Evolutionary conservation across 2,888 invertebrate genomes (phyloP), one percentile per base, ranked within the genome.

Genomic region (Zygogramma bicolorata): DNA sequence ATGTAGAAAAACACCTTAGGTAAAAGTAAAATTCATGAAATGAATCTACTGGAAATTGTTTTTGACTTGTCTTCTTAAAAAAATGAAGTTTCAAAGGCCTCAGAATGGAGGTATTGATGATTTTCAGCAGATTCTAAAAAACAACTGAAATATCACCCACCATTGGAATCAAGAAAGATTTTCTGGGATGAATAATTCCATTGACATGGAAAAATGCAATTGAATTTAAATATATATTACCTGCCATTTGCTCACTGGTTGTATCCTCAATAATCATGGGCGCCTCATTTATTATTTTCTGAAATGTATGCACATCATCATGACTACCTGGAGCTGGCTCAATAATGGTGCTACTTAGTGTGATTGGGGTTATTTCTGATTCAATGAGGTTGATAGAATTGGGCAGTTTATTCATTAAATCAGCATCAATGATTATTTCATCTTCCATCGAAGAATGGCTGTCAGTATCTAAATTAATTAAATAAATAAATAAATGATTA

Each of bases 181-280:
- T 49, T 49, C 49, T 49, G 18, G 22, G 18, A 49, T 13, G 18
- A 49, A 49, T 15, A 49, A 18, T 15, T 49, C 18, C 49, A 15
- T 49, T 49, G 49, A 15, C 49, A 15, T 49, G 49, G 22, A 18
- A 49, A 49, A 5, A 29, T 29, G 29, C 7, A 29, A 29, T 29
- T 29, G 7, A 29, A 29, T 29, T 53, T n/a, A 18, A 18, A 53
- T 3, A 57, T 57, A 25, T 10, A 57, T 57, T 57, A 61, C 61
- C 61, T 61, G 40, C 20, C 61, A 61, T 61, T 40, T 61, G 40
- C 40, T 61, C 61, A 40, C 38, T 20, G n/a, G 40, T 40, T 40
- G 61, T 38, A 38, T 4, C 40, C 7, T 61, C 61, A 61, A 61
- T 40, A 40, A 38, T 61, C 40, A 61, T 61, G 15, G 61, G 61